These are phyloP conservation scores for Novumbra hubbsi DNA, from an alignment of 2,797 vertebrate genomes.

Conservation along the genomic window DNA sequence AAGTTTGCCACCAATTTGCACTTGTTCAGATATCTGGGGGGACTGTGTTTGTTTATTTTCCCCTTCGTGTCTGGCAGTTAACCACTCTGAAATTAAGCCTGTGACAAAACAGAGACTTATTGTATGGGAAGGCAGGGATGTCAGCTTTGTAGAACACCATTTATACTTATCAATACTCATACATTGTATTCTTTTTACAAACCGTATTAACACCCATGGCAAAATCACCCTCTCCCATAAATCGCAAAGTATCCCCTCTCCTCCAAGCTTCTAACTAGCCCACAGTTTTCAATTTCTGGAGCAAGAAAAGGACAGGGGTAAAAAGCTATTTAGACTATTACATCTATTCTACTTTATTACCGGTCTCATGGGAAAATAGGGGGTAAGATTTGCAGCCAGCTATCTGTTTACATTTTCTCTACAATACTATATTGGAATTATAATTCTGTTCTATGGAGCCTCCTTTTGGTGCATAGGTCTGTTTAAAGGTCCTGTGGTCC, in stretches of 20 bases:
- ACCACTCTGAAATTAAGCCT: slow-evolving; percentile 52
- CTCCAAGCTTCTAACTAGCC: slow-evolving; percentile 43
- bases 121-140: slow-evolving; percentile 35
- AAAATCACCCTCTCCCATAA: slow-evolving; percentile 31
- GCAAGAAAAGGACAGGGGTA: slow-evolving; percentile 66
- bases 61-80: slow-evolving; percentile 40
- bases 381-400: slow-evolving; percentile 63
- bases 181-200: slow-evolving; percentile 64
- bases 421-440: slow-evolving; percentile 75
- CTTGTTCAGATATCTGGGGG: slow-evolving; percentile 52
- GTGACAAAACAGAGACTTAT: slow-evolving; percentile 45
- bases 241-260: slow-evolving; percentile 33
- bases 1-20: slow-evolving; percentile 65
- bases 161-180: slow-evolving; percentile 58
- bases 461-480: slow-evolving; percentile 71
- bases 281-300: slow-evolving; percentile 68
- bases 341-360: slow-evolving; percentile 82
- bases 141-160: slow-evolving; percentile 34
- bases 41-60: slow-evolving; percentile 50
- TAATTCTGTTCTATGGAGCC: slow-evolving; percentile 77
- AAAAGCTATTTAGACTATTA: slow-evolving; percentile 71
- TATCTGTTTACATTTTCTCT: slow-evolving; percentile 78
- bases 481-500: slow-evolving; percentile 79
- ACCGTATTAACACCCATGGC: slow-evolving; percentile 56
- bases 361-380: slow-evolving; percentile 67